Conservation (phyloP, 2,888 invertebrate genomes). For the Tenodera sinensis region DNA sequence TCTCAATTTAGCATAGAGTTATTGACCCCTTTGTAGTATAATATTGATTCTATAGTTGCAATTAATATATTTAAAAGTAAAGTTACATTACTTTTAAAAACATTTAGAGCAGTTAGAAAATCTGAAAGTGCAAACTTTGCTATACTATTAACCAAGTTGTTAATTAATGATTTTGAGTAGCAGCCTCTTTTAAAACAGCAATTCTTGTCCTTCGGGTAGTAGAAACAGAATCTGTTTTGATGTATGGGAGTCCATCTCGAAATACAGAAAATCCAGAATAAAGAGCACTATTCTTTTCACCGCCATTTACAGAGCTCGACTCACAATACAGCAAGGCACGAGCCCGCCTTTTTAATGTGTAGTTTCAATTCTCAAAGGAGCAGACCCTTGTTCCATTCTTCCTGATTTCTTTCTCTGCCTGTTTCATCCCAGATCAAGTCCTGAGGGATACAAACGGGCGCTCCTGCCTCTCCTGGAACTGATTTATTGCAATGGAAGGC, state of each 20-base stretch:
- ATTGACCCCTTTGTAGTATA: too few species aligned
- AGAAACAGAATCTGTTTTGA: background rate
- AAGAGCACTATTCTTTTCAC: background rate
- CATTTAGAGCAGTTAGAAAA: too few species aligned
- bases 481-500: background rate
- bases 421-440: background rate
- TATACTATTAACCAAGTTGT: too few species aligned
- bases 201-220: background rate
- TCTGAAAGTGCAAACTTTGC: too few species aligned
- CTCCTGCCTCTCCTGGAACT: background rate
- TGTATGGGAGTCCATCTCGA: background rate
- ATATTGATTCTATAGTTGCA: too few species aligned
- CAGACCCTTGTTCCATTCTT: background rate
- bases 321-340: background rate
- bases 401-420: background rate
- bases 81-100: too few species aligned
- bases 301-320: background rate
- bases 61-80: too few species aligned
- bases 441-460: background rate
- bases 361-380: background rate
- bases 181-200: background rate
- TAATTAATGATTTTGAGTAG: too few species aligned
- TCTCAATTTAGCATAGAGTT: too few species aligned
- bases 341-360: background rate
- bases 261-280: background rate